Percentiles rank a stretch among this genome's conserved stretches.
These are phyloP conservation scores for Mobula hypostoma DNA, from an alignment of 2,113 vertebrate genomes.

Conservation along the genomic window DNA sequence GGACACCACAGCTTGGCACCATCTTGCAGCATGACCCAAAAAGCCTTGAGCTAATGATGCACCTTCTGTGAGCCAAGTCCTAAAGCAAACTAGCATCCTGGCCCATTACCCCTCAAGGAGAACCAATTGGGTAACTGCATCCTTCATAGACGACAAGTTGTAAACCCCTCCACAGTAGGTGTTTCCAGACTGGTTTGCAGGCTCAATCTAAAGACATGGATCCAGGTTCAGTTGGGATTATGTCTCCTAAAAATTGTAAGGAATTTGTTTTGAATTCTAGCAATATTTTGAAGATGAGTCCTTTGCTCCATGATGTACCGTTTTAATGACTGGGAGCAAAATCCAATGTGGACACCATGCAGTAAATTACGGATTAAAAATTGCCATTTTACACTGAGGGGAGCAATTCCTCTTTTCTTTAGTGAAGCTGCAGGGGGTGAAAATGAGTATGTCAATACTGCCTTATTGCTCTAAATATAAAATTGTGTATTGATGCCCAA, in stretches of 20 bases:
- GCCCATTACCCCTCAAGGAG: no score
- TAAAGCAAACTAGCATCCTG: background rate
- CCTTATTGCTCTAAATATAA: background rate
- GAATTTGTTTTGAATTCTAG: background rate
- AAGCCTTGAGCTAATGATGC: background rate
- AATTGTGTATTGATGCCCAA: background rate
- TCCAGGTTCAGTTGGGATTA: background rate
- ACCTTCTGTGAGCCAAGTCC: background rate
- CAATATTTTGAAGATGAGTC: background rate
- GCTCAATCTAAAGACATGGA: background rate
- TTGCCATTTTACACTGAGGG: background rate
- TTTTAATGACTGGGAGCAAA: background rate
- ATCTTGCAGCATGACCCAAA: background rate
- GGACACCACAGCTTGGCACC: no score
- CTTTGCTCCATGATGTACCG: no score
- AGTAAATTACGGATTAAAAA: background rate
- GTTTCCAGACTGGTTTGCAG: background rate
- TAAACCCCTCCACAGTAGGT: background rate
- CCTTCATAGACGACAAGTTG: background rate
- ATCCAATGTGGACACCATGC: no score
- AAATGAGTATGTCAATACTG: conserved; percentile 16
- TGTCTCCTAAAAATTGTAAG: background rate
- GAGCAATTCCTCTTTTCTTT: background rate
- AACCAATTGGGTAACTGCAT: background rate
- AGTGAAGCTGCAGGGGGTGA: conserved; percentile 1